Percentiles rank a stretch among this genome's conserved stretches.
These are phyloP conservation scores for Huso huso DNA, from an alignment of 2,797 vertebrate genomes.

Conservation along the genomic window DNA sequence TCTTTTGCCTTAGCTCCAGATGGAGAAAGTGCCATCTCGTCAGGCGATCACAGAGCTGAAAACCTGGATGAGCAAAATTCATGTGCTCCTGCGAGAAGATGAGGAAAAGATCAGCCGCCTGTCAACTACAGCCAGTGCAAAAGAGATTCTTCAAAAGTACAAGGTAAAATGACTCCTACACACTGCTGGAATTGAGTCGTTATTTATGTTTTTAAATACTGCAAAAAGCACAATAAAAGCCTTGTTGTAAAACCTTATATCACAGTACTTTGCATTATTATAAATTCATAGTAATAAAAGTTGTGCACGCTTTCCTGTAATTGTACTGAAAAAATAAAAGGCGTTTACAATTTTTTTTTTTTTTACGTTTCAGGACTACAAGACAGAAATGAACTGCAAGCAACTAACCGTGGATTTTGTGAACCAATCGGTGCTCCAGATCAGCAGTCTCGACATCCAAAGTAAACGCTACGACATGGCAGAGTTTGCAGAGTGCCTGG, in stretches of 20 bases:
- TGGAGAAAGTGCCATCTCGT: constrained; percentile 65
- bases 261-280: too few species aligned
- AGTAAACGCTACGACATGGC: constrained; percentile 61
- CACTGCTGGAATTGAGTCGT: too few species aligned
- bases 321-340: too few species aligned
- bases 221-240: too few species aligned
- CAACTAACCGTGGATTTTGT: constrained; percentile 72
- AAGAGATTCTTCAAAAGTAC: constrained; percentile 50
- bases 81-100: constrained; percentile 37
- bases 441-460: constrained; percentile 55
- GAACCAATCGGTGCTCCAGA: constrained; percentile 64
- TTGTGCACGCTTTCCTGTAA: too few species aligned
- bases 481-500: constrained; percentile 71
- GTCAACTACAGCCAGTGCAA: constrained; percentile 39
- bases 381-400: constrained; percentile 61
- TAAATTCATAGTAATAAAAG: too few species aligned
- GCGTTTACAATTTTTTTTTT: not conserved
- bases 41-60: constrained; percentile 67
- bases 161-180: constrained; percentile 53
- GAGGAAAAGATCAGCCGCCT: constrained; percentile 19
- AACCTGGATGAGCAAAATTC: constrained; percentile 57
- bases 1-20: constrained; percentile 56
- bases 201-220: too few species aligned
- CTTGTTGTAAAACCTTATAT: too few species aligned
- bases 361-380: constrained; percentile 52